phyloP scores from a whole-genome alignment of 2,888 invertebrate genomes.

The Dusona sp. region DNA sequence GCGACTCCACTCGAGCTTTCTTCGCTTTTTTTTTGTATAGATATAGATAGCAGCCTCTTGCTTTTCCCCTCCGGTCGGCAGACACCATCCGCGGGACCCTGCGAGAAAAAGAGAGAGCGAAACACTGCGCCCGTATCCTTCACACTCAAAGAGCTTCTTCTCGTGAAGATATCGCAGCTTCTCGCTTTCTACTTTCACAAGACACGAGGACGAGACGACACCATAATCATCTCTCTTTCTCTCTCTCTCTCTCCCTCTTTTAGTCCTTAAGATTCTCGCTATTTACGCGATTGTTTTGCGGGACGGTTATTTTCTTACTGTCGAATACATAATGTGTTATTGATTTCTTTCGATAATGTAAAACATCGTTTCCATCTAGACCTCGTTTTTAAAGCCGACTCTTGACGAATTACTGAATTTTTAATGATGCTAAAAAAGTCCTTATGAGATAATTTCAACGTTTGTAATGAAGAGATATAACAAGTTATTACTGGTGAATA shows the following conservation, averaged over 20 bases:
- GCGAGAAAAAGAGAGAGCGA: conserved; percentile 20
- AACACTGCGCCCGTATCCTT: conserved; percentile 64
- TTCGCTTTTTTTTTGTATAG: conserved; percentile 19
- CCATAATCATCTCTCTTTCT: conserved; percentile 28
- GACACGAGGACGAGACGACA: conserved; percentile 43
- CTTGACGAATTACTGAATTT: no score
- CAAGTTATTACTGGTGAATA: no score
- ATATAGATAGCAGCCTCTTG: conserved; percentile 30
- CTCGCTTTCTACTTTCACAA: conserved; percentile 40
- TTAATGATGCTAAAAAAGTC: no score
- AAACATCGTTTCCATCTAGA: no score
- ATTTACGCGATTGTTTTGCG: conserved; percentile 14
- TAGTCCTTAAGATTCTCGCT: neutral
- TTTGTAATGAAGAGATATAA: no score
- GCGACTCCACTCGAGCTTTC: conserved; percentile 54
- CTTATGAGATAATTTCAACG: no score
- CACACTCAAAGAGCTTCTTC: conserved; percentile 79
- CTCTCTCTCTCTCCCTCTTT: conserved; percentile 17
- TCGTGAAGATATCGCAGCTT: conserved; percentile 72
- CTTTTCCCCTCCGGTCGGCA: conserved; percentile 42
- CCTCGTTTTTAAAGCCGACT: no score
- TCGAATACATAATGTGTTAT: neutral
- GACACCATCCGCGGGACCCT: conserved; percentile 51
- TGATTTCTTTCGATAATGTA: neutral
- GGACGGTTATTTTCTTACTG: neutral